Conservation (phyloP, 1,140 invertebrate genomes). For the Bactericera cockerelli region DNA sequence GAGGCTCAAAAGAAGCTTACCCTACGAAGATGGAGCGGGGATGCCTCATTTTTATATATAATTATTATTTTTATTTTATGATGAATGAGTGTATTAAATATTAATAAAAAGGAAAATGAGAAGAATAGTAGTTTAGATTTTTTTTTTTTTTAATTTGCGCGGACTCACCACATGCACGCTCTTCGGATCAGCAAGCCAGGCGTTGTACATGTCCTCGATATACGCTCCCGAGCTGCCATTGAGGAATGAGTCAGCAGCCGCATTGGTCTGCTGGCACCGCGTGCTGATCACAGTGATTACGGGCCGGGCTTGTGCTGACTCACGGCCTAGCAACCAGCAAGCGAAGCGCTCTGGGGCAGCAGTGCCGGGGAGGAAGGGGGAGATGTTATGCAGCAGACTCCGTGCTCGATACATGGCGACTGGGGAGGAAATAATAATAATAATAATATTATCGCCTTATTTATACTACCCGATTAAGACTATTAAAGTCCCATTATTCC, state of each 20-base stretch:
- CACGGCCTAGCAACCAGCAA: conserved; percentile 39
- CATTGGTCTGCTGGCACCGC: conserved; percentile 22
- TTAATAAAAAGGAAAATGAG: too few species aligned
- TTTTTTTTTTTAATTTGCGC: too few species aligned
- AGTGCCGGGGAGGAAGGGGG: conserved; percentile 23
- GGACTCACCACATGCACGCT: conserved; percentile 91
- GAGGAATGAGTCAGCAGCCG: conserved; percentile 71
- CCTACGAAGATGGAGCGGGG: too few species aligned
- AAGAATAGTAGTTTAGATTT: too few species aligned
- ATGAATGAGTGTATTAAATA: too few species aligned
- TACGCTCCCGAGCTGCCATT: conserved; percentile 90
- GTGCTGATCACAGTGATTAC: conserved; percentile 3
- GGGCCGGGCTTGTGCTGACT: conserved; percentile 12
- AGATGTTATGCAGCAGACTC: conserved; percentile 23
- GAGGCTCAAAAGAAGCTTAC: too few species aligned
- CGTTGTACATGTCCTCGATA: conserved; percentile 97
- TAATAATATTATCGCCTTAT: too few species aligned
- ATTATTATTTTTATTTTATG: too few species aligned
- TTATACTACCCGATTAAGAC: too few species aligned
- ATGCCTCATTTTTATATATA: too few species aligned
- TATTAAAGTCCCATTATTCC: too few species aligned
- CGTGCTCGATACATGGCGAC: conserved; percentile 23
- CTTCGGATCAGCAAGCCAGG: conserved; percentile 85
- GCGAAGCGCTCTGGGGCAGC: conserved; percentile 45
- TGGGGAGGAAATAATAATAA: too few species aligned